Evolutionary conservation across 2,113 vertebrate genomes (phyloP).

Genomic region (Oryzias melastigma): DNA sequence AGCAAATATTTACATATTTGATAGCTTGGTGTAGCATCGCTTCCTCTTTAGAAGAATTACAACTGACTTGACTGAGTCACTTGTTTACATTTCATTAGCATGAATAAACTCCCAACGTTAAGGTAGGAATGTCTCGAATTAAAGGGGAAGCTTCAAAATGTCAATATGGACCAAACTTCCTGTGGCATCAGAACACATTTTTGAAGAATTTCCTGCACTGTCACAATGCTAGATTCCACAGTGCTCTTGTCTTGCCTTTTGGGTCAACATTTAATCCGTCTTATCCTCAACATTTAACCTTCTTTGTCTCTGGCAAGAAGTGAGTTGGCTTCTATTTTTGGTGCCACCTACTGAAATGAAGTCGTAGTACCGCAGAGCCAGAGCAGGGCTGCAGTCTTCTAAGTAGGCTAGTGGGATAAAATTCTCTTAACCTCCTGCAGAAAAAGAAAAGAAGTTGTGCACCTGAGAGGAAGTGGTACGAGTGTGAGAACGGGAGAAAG

Average conservation of each 20-base stretch:
- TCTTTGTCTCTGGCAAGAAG: slow-evolving; percentile 46
- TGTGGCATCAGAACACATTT: no score
- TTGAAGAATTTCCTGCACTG: background rate
- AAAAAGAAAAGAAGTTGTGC: slow-evolving; percentile 15
- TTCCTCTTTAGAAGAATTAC: no score
- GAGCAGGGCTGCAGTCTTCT: slow-evolving; percentile 27
- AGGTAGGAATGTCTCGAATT: no score
- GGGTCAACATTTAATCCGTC: slow-evolving; percentile 41
- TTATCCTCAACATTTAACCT: slow-evolving; percentile 30
- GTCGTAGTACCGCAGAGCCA: slow-evolving; percentile 32
- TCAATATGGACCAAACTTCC: no score
- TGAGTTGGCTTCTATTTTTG: slow-evolving; percentile 56
- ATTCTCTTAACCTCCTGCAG: slow-evolving; percentile 36
- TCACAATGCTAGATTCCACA: slow-evolving; percentile 5
- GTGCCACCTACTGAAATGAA: slow-evolving; percentile 60
- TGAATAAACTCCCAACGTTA: no score
- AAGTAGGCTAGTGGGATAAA: slow-evolving; percentile 49
- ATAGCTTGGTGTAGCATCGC: no score
- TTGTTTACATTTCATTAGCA: no score
- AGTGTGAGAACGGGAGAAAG: slow-evolving; percentile 12
- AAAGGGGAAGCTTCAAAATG: no score
- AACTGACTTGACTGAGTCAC: no score
- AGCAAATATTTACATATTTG: no score
- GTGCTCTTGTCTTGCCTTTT: slow-evolving; percentile 5
- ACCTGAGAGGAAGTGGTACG: slow-evolving; percentile 27